These are phyloP conservation scores for Nestor notabilis DNA, from an alignment of 2,113 vertebrate genomes.

Conservation along the genomic window DNA sequence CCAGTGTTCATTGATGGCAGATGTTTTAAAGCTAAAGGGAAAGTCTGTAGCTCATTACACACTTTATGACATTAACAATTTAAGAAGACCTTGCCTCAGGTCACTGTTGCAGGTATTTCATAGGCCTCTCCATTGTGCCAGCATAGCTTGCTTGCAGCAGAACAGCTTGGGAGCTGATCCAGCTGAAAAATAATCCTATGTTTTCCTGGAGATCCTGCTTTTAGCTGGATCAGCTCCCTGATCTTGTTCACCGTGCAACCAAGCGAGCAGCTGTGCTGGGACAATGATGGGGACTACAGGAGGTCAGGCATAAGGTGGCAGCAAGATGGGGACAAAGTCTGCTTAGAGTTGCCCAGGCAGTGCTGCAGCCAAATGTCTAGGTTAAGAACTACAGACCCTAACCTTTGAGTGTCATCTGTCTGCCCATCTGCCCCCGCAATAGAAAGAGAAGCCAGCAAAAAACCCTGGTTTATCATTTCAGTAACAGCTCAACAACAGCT, in stretches of 20 bases:
- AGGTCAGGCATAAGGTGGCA: not conserved
- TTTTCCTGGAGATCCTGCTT: not conserved
- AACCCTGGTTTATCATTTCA: accelerated
- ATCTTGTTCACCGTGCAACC: not conserved
- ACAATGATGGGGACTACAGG: not conserved
- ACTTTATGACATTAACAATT: not conserved
- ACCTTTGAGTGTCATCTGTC: not conserved
- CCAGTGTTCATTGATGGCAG: not conserved
- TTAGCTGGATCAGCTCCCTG: not conserved
- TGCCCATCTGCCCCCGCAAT: not conserved
- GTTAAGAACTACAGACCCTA: not conserved
- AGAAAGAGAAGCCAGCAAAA: not conserved
- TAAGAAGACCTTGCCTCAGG: not conserved
- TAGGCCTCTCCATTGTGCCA: not conserved
- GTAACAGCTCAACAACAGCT: not conserved
- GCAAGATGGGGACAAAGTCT: not conserved
- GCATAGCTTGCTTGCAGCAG: not conserved
- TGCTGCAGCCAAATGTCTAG: not conserved
- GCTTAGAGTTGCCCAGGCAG: not conserved
- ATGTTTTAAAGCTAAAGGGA: not conserved
- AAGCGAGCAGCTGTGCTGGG: not conserved
- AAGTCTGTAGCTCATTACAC: not conserved
- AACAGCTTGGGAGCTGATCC: not conserved
- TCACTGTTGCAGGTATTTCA: not conserved
- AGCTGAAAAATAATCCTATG: not conserved